phyloP scores from a whole-genome alignment of 2,888 invertebrate genomes.

The Ligdia adustata region DNA sequence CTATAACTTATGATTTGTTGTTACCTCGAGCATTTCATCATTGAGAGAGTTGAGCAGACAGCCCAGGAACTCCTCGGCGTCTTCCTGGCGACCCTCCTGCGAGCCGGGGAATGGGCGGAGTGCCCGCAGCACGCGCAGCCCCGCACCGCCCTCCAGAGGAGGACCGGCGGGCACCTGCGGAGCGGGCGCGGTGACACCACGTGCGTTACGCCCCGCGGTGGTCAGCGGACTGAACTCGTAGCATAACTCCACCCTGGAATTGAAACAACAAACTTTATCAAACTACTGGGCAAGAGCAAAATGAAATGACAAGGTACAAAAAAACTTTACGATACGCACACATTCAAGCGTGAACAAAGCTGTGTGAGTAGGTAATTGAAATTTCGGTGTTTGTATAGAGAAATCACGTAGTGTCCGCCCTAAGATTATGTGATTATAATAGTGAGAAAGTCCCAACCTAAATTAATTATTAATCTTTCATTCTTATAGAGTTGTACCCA shows the following conservation, averaged over 20 bases:
- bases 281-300: no score
- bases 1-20: no score
- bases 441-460: no score
- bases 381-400: no score
- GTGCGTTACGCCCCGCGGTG: constrained; percentile 76
- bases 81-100: constrained; percentile 96
- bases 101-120: constrained; percentile 85
- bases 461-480: no score
- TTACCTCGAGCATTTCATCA: constrained; percentile 97
- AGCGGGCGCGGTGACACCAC: constrained; percentile 52
- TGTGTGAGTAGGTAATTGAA: no score
- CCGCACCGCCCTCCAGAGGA: constrained; percentile 95
- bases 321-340: not conserved
- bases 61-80: constrained; percentile 98
- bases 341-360: not conserved
- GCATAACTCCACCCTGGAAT: constrained; percentile 88
- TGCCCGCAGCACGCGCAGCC: constrained; percentile 92
- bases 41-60: constrained; percentile 96
- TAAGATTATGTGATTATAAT: no score
- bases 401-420: no score
- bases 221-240: constrained; percentile 89
- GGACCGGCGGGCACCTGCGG: constrained; percentile 86
- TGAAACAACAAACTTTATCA: no score
- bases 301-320: no score
- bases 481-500: no score